A percentile compares a stretch with the other conserved stretches of the same genome.
Conservation (phyloP, 2,888 invertebrate genomes). For the Phorcus lineatus region DNA sequence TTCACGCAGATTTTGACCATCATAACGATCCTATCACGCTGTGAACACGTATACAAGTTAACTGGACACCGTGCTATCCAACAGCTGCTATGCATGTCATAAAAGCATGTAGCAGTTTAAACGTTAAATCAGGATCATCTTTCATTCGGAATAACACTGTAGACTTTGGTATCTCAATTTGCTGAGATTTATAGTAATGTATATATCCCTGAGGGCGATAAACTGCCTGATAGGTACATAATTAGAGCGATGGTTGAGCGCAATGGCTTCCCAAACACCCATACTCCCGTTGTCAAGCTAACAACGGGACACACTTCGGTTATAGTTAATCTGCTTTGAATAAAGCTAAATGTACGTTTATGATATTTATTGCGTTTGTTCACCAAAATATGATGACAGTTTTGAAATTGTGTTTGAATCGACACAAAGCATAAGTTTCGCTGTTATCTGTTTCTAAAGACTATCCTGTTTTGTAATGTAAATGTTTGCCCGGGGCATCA, state of each 20-base stretch:
- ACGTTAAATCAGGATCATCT: neutral
- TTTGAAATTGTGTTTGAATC: too few species aligned
- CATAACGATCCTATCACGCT: neutral
- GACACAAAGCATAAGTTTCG: too few species aligned
- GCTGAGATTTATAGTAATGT: slow-evolving; percentile 20
- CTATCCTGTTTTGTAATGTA: neutral
- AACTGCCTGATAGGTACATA: neutral
- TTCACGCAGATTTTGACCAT: too few species aligned
- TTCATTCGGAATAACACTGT: neutral
- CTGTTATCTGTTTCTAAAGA: neutral
- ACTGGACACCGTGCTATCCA: neutral
- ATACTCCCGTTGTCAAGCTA: too few species aligned
- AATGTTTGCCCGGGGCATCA: slow-evolving; percentile 16
- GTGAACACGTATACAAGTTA: neutral
- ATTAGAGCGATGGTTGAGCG: neutral
- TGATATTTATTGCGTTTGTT: too few species aligned
- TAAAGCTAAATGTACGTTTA: too few species aligned
- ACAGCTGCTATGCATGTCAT: slow-evolving; percentile 2
- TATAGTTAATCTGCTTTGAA: too few species aligned
- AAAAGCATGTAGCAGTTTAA: neutral
- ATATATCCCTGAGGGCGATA: neutral
- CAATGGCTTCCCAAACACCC: too few species aligned
- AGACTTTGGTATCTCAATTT: slow-evolving; percentile 17
- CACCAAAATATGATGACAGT: too few species aligned
- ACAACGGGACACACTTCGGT: too few species aligned